Conservation (phyloP, 2,113 vertebrate genomes). For the Xenopus borealis region DNA sequence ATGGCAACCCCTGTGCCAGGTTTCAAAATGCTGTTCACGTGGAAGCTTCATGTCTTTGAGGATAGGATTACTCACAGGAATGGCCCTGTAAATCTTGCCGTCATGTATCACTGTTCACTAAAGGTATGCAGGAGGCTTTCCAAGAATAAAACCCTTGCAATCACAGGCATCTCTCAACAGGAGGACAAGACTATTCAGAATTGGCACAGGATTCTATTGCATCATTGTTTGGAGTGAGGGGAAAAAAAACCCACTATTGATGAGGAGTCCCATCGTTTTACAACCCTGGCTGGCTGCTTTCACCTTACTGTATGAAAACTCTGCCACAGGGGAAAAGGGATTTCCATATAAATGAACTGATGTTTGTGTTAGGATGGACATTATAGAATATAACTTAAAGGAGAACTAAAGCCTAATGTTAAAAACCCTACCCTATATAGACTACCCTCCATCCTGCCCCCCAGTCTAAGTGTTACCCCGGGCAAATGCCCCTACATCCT, state of each 20-base stretch:
- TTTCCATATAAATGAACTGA: too few species aligned
- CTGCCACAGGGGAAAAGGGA: too few species aligned
- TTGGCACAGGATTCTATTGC: background rate
- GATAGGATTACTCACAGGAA: slow-evolving; percentile 60
- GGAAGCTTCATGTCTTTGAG: slow-evolving; percentile 48
- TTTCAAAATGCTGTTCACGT: slow-evolving; percentile 43
- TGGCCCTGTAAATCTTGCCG: slow-evolving; percentile 51
- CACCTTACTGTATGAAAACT: background rate
- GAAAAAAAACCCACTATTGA: background rate
- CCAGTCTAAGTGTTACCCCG: too few species aligned
- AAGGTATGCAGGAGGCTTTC: slow-evolving; percentile 52
- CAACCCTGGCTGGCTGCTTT: background rate
- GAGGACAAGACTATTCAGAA: slow-evolving; percentile 42
- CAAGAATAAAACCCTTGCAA: slow-evolving; percentile 58
- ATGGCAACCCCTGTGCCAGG: background rate
- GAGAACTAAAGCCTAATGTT: too few species aligned
- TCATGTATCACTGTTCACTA: slow-evolving; percentile 44
- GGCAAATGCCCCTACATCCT: too few species aligned
- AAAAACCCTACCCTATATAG: too few species aligned
- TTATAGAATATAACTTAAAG: too few species aligned
- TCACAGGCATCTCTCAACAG: slow-evolving; percentile 43
- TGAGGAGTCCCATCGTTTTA: background rate
- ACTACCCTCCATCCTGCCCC: too few species aligned
- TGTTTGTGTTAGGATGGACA: too few species aligned
- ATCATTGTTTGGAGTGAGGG: background rate